Conservation (phyloP, 2,888 invertebrate genomes). For the Nephrotoma flavescens region DNA sequence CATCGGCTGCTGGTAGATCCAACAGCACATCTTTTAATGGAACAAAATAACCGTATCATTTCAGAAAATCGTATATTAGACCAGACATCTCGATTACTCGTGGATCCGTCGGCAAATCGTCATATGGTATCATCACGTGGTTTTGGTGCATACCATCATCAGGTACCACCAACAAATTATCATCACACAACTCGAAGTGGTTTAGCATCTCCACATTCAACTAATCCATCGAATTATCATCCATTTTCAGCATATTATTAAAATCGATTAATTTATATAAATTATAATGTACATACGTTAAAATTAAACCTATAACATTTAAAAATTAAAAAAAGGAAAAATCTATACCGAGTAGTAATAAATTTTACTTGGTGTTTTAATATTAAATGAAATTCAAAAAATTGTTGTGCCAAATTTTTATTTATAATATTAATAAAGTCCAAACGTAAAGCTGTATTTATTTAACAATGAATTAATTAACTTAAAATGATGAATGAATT, state of each 20-base stretch:
- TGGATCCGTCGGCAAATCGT: conserved; percentile 30
- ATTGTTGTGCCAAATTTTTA: not conserved
- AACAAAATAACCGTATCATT: conserved; percentile 31
- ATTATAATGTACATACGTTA: not conserved
- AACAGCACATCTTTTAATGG: conserved; percentile 31
- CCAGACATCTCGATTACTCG: conserved; percentile 24
- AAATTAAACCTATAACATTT: not conserved
- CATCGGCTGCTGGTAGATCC: conserved; percentile 32
- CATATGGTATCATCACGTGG: conserved; percentile 31
- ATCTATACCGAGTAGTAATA: not conserved
- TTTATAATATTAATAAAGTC: not conserved
- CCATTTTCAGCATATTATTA: conserved; percentile 33
- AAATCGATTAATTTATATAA: not conserved
- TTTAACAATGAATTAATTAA: not conserved
- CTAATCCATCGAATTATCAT: conserved; percentile 33
- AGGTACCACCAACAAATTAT: conserved; percentile 30
- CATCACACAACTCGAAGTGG: conserved; percentile 29
- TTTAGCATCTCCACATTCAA: conserved; percentile 25
- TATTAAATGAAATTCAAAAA: not conserved
- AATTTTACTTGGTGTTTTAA: not conserved
- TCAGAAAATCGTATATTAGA: conserved; percentile 17
- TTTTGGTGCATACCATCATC: conserved; percentile 31
- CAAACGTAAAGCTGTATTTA: not conserved
- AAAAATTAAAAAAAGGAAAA: too few species aligned
- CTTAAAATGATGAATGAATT: not conserved